Conservation (phyloP, 2,888 invertebrate genomes). For the Agrenia bidenticulata region DNA sequence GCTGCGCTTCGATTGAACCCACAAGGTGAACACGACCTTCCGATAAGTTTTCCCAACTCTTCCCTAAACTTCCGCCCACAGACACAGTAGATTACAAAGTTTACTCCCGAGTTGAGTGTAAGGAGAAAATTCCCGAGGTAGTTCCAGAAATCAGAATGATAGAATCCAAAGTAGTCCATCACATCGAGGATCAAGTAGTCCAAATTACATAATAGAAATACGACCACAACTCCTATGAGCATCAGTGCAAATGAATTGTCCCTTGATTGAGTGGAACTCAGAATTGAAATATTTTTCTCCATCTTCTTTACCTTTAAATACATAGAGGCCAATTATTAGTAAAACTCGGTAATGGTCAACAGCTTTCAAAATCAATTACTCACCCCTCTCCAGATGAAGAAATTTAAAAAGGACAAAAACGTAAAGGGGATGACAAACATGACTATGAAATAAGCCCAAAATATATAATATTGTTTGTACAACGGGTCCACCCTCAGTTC, state of each 20-base stretch:
- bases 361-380: slow-evolving; percentile 17
- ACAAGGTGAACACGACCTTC: slow-evolving; percentile 8
- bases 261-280: slow-evolving; percentile 38
- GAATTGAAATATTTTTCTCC: too few species aligned
- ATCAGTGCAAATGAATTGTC: slow-evolving; percentile 47
- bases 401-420: slow-evolving; percentile 38
- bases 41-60: slow-evolving; percentile 27
- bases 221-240: slow-evolving; percentile 46
- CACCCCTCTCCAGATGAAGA: slow-evolving; percentile 41
- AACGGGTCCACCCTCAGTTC: slow-evolving; percentile 31
- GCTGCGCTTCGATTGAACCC: slow-evolving; percentile 24
- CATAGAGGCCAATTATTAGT: too few species aligned
- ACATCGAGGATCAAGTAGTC: slow-evolving; percentile 44
- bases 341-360: neutral
- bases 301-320: neutral
- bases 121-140: slow-evolving; percentile 47
- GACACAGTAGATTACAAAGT: slow-evolving; percentile 47
- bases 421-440: slow-evolving; percentile 44
- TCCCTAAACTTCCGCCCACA: slow-evolving; percentile 46
- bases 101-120: slow-evolving; percentile 47
- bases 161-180: slow-evolving; percentile 22
- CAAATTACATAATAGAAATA: slow-evolving; percentile 47
- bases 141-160: slow-evolving; percentile 33
- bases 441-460: slow-evolving; percentile 42
- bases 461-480: slow-evolving; percentile 46